phyloP scores from a whole-genome alignment of 2,113 vertebrate species.

The Lonchura striata region DNA sequence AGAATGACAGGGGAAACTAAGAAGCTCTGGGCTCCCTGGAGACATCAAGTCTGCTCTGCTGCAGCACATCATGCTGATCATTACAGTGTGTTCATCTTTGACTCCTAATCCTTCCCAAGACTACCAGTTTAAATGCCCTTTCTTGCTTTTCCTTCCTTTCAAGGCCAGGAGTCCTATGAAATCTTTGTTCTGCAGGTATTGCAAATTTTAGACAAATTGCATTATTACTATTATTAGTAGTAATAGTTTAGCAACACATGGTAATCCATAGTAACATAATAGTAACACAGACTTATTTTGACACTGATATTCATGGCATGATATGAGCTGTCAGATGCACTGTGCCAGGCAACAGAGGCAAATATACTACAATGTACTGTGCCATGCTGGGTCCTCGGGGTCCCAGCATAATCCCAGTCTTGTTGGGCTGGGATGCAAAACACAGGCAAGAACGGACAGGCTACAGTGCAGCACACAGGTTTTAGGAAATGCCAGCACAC shows the following conservation, averaged over 20 bases:
- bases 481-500: background rate
- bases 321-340: background rate
- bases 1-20: background rate
- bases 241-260: background rate
- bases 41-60: background rate
- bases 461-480: accelerated
- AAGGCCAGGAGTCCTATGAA: background rate
- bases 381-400: accelerated
- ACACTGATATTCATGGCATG: background rate
- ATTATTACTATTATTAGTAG: too few relatives aligned
- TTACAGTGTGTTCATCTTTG: background rate
- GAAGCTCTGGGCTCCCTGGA: background rate
- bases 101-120: background rate
- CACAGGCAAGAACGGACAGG: accelerated
- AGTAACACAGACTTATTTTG: background rate
- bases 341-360: background rate
- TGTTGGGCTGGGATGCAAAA: background rate
- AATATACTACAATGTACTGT: accelerated
- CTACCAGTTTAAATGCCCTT: background rate
- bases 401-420: accelerated
- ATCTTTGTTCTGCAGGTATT: background rate
- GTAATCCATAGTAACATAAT: background rate
- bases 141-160: background rate
- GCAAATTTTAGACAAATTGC: background rate
- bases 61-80: background rate